Conservation (phyloP, 2,797 vertebrate genomes). For the Lerista edwardsae region DNA sequence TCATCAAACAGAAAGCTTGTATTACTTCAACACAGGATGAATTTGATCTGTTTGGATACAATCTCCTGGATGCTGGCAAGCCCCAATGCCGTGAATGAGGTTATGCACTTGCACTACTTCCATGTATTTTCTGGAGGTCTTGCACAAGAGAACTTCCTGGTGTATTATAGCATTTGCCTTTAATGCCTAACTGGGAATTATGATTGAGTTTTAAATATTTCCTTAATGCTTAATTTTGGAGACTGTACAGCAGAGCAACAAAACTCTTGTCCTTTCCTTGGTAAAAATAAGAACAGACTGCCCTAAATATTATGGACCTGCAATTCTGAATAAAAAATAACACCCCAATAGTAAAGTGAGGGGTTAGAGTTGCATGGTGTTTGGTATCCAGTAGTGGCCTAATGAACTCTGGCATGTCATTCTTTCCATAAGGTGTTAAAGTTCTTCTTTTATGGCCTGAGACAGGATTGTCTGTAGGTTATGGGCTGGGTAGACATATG, state of each 20-base stretch:
- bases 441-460: background rate
- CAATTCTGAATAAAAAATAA: background rate
- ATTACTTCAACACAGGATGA: background rate
- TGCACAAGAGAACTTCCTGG: background rate
- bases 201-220: constrained; percentile 38
- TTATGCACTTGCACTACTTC: background rate
- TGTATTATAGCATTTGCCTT: background rate
- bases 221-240: constrained; percentile 39
- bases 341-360: background rate
- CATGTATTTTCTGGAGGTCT: background rate
- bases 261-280: background rate
- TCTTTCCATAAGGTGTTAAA: background rate
- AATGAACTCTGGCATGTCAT: background rate
- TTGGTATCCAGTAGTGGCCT: background rate
- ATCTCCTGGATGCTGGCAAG: background rate
- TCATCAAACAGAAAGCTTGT: background rate
- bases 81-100: background rate
- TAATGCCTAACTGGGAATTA: constrained; percentile 29
- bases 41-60: background rate
- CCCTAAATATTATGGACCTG: background rate
- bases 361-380: background rate
- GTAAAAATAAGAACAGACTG: background rate
- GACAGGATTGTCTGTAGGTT: background rate
- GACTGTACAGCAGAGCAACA: constrained; percentile 15
- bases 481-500: background rate